Percentiles rank a stretch among this genome's conserved stretches.
phyloP scores from a whole-genome alignment of 2,888 invertebrate species.

The Napeogenes inachia region DNA sequence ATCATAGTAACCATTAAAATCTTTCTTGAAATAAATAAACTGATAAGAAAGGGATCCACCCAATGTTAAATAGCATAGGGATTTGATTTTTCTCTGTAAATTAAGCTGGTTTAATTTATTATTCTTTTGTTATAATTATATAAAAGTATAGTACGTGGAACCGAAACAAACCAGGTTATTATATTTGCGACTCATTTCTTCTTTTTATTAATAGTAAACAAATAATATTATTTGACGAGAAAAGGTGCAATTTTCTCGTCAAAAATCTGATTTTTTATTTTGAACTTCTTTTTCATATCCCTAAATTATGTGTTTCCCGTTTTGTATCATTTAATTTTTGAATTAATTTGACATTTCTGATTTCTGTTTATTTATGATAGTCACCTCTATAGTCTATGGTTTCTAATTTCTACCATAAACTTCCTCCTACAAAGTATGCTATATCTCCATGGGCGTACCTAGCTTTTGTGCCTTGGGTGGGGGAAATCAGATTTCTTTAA shows the following conservation, averaged over 20 bases:
- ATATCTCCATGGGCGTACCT: too few species aligned
- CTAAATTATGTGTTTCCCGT: too few species aligned
- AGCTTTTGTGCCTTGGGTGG: too few species aligned
- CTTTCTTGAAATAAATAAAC: conserved; percentile 83
- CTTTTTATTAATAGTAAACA: not conserved
- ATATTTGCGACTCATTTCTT: conserved; percentile 32
- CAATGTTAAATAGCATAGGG: conserved; percentile 79
- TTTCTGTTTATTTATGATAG: too few species aligned
- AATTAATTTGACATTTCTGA: too few species aligned
- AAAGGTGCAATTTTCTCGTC: not conserved
- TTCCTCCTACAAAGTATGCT: too few species aligned
- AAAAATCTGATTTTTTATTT: not conserved
- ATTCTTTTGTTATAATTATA: not conserved
- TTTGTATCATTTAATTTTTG: too few species aligned
- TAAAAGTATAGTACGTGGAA: not conserved
- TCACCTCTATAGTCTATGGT: too few species aligned
- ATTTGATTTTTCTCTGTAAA: conserved; percentile 82
- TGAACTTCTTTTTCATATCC: not conserved
- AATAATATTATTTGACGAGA: not conserved
- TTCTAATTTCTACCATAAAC: too few species aligned
- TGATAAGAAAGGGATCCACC: conserved; percentile 82
- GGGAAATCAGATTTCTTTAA: too few species aligned
- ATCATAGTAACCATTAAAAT: conserved; percentile 88
- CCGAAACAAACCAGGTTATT: conserved; percentile 33
- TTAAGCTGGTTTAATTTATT: not conserved